A percentile compares a stretch with the other conserved stretches of the same genome.
Conservation (phyloP, 1,140 invertebrate species). For the Drosophila funebris region DNA sequence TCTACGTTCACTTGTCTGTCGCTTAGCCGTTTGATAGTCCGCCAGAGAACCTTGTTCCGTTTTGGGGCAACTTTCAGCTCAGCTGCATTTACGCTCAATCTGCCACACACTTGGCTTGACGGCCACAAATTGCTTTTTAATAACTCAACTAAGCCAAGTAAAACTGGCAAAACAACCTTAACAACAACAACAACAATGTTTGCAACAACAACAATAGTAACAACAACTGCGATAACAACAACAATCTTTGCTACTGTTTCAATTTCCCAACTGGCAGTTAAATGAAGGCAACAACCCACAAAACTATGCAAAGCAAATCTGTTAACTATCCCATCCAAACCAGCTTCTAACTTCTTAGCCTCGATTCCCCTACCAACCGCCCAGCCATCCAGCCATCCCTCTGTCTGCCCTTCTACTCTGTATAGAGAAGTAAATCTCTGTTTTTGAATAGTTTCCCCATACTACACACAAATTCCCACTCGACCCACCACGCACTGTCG, state of each 20-base stretch:
- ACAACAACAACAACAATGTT: conserved; percentile 1
- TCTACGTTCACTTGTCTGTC: conserved; percentile 37
- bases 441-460: conserved; percentile 73
- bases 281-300: conserved; percentile 67
- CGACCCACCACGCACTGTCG: conserved; percentile 37
- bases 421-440: conserved; percentile 60
- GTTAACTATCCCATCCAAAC: conserved; percentile 39
- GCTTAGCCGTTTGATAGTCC: conserved; percentile 46
- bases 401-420: neutral
- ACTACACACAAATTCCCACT: conserved; percentile 31
- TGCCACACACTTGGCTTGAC: conserved; percentile 66
- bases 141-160: conserved; percentile 78
- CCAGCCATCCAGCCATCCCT: no score
- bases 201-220: conserved; percentile 46
- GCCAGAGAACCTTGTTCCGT: conserved; percentile 27
- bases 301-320: conserved; percentile 58
- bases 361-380: no score
- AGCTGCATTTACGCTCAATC: conserved; percentile 69
- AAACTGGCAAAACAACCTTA: conserved; percentile 48
- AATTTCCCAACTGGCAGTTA: conserved; percentile 67
- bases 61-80: conserved; percentile 52
- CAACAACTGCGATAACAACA: conserved; percentile 39
- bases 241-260: conserved; percentile 40
- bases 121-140: conserved; percentile 79
- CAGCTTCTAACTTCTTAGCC: conserved; percentile 10